A percentile compares a stretch with the other conserved stretches of the same genome.
Conservation (phyloP, 1,140 invertebrate genomes). For the Drosophila subpulchrella region DNA sequence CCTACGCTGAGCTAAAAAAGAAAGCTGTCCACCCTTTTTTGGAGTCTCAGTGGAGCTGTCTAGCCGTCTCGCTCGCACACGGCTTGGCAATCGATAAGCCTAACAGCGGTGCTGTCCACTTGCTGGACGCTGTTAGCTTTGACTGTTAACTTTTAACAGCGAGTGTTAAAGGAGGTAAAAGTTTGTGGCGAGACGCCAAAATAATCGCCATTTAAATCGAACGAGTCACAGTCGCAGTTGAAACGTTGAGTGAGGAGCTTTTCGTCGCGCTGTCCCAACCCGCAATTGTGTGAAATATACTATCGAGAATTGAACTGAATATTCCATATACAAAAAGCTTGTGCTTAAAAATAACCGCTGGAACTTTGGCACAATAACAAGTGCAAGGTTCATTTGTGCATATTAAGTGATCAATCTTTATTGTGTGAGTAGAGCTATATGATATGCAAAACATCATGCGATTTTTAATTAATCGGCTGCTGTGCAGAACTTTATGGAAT, state of each 20-base stretch:
- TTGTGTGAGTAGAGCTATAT: constrained; percentile 38
- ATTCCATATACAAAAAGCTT: constrained; percentile 2
- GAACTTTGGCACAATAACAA: neutral
- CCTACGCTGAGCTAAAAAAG: neutral
- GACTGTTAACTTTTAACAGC: constrained; percentile 7
- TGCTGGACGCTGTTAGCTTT: constrained; percentile 8
- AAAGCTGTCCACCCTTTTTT: constrained; percentile 23
- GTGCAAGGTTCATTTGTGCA: neutral
- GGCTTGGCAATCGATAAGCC: constrained; percentile 62
- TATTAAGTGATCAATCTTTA: constrained; percentile 5
- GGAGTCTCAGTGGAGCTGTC: constrained; percentile 21
- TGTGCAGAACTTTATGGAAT: neutral
- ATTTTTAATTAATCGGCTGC: neutral
- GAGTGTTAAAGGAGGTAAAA: constrained; percentile 37
- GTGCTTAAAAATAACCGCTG: neutral
- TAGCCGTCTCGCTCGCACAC: constrained; percentile 40
- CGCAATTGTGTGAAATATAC: constrained; percentile 21
- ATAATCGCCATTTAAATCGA: constrained; percentile 19
- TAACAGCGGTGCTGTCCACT: constrained; percentile 65
- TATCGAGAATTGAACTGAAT: constrained; percentile 19
- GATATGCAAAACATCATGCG: constrained; percentile 9
- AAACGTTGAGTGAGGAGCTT: constrained; percentile 56
- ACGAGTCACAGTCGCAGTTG: constrained; percentile 50
- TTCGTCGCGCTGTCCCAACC: constrained; percentile 16
- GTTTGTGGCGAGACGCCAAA: constrained; percentile 41